Conservation (phyloP, 2,888 invertebrate species). For the Oscheius onirici region DNA sequence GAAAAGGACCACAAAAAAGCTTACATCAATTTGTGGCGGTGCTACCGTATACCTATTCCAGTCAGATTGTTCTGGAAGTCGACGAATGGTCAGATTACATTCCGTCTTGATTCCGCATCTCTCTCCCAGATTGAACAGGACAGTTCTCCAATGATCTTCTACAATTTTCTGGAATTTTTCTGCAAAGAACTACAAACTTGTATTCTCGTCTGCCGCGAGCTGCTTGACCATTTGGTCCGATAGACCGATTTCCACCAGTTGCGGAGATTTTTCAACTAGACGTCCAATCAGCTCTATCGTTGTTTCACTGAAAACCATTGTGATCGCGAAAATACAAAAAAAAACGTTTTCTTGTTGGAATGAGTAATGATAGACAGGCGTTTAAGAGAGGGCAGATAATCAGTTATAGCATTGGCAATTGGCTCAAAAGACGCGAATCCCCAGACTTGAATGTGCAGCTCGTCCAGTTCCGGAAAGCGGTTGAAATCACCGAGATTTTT, state of each 20-base stretch:
- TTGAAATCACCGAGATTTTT: constrained; percentile 36
- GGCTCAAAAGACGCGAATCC: constrained; percentile 43
- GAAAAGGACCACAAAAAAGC: not conserved
- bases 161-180: not conserved
- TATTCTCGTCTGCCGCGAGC: not conserved
- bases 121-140: not conserved
- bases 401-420: constrained; percentile 6
- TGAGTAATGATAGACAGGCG: constrained; percentile 19
- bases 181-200: not conserved
- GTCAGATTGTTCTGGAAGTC: not conserved
- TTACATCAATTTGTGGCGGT: not conserved
- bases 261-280: not conserved
- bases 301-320: not conserved
- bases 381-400: constrained; percentile 8
- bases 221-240: not conserved
- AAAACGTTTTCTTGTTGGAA: constrained; percentile 1
- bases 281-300: not conserved
- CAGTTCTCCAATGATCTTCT: constrained; percentile 10
- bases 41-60: constrained; percentile 18
- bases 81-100: not conserved
- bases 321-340: not conserved
- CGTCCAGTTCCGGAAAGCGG: constrained; percentile 44
- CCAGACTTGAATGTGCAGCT: constrained; percentile 40
- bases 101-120: not conserved
- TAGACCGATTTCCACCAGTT: constrained; percentile 7